Evolutionary conservation across 2,888 invertebrate genomes (phyloP).

Genomic region (Torymus tubicola): DNA sequence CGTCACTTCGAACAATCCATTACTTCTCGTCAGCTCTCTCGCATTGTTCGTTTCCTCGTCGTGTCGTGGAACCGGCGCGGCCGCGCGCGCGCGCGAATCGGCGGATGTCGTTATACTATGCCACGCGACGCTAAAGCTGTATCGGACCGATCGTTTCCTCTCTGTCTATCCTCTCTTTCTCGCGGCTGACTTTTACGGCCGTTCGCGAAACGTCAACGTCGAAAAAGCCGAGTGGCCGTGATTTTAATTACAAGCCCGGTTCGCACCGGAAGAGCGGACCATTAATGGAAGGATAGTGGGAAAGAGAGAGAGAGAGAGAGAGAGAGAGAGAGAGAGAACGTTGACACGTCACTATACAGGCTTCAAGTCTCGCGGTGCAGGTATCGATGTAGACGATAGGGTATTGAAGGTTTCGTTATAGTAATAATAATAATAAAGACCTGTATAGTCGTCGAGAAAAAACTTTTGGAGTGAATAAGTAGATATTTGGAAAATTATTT

Average conservation of each 20-base stretch:
- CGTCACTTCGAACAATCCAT: too few species aligned
- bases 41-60: neutral
- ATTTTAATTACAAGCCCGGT: constrained; percentile 37
- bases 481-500: too few species aligned
- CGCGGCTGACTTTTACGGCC: constrained; percentile 14
- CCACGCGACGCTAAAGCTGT: neutral
- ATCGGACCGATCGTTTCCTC: constrained; percentile 27
- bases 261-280: constrained; percentile 8
- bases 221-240: neutral
- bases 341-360: neutral
- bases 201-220: neutral
- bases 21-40: neutral
- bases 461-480: too few species aligned
- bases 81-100: neutral
- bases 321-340: too few species aligned
- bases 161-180: neutral
- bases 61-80: constrained; percentile 15
- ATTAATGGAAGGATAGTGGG: constrained; percentile 22
- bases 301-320: too few species aligned
- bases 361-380: neutral
- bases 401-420: neutral
- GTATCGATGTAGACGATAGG: too few species aligned
- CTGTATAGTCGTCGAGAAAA: neutral
- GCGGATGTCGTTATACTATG: constrained; percentile 23
- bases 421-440: constrained; percentile 1